phyloP scores from a whole-genome alignment of 2,888 invertebrate species.

The Thereva nobilitata region DNA sequence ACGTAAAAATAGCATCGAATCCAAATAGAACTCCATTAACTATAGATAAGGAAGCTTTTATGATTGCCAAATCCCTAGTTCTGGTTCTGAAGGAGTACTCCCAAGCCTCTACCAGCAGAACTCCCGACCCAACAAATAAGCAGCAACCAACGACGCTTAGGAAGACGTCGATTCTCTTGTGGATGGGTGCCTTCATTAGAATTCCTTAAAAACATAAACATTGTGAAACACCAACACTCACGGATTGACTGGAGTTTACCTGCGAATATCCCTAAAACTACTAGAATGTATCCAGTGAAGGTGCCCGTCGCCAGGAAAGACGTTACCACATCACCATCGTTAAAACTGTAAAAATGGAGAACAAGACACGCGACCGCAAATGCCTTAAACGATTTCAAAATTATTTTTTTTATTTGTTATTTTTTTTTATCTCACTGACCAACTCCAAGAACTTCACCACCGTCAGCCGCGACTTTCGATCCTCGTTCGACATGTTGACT shows the following conservation, averaged over 20 bases:
- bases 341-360: constrained; percentile 72
- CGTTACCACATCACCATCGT: constrained; percentile 59
- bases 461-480: constrained; percentile 53
- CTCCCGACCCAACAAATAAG: constrained; percentile 73
- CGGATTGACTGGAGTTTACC: constrained; percentile 56
- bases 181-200: constrained; percentile 73
- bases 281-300: constrained; percentile 74
- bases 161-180: constrained; percentile 77
- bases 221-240: background rate
- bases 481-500: constrained; percentile 53
- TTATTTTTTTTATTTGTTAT: background rate
- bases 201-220: constrained; percentile 64
- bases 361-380: constrained; percentile 71
- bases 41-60: constrained; percentile 76
- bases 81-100: constrained; percentile 58
- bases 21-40: constrained; percentile 75
- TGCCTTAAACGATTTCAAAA: constrained; percentile 59
- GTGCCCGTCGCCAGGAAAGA: constrained; percentile 73
- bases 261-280: constrained; percentile 72
- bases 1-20: constrained; percentile 75
- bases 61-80: constrained; percentile 64
- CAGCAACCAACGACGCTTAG: constrained; percentile 74
- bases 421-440: constrained; percentile 48
- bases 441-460: constrained; percentile 58
- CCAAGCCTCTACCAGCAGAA: constrained; percentile 70